These are phyloP conservation scores for Rhingia rostrata DNA, from an alignment of 2,888 invertebrate species.

Conservation along the genomic window DNA sequence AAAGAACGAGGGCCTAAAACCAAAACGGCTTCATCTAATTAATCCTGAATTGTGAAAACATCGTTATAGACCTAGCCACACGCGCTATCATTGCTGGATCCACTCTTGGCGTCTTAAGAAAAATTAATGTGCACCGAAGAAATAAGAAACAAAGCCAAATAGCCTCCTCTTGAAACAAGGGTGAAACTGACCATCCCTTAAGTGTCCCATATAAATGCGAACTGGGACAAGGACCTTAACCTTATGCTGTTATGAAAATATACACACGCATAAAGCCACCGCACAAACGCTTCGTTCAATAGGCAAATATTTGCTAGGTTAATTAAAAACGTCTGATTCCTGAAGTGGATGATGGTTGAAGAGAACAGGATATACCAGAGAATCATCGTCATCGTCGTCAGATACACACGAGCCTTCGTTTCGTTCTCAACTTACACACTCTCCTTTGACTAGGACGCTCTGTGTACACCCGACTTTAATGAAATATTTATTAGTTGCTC, in stretches of 20 bases:
- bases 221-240: constrained; percentile 28
- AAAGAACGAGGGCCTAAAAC: constrained; percentile 21
- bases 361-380: constrained; percentile 12
- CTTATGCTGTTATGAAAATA: constrained; percentile 1
- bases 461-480: constrained; percentile 46
- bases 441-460: not conserved
- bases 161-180: not conserved
- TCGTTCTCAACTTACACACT: constrained; percentile 18
- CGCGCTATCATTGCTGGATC: constrained; percentile 5
- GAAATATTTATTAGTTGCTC: constrained; percentile 70
- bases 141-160: constrained; percentile 47
- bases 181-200: constrained; percentile 24
- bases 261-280: constrained; percentile 62
- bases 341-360: constrained; percentile 14
- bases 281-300: constrained; percentile 70
- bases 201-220: not conserved
- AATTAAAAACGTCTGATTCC: constrained; percentile 77
- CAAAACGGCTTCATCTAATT: constrained; percentile 18
- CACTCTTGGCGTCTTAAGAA: constrained; percentile 15
- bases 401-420: not conserved
- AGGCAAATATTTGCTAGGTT: constrained; percentile 76
- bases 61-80: not conserved
- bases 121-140: constrained; percentile 33
- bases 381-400: not conserved
- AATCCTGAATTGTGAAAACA: constrained; percentile 31